Evolutionary conservation across 2,888 invertebrate genomes (phyloP).

Genomic region (Mythimna albipuncta): DNA sequence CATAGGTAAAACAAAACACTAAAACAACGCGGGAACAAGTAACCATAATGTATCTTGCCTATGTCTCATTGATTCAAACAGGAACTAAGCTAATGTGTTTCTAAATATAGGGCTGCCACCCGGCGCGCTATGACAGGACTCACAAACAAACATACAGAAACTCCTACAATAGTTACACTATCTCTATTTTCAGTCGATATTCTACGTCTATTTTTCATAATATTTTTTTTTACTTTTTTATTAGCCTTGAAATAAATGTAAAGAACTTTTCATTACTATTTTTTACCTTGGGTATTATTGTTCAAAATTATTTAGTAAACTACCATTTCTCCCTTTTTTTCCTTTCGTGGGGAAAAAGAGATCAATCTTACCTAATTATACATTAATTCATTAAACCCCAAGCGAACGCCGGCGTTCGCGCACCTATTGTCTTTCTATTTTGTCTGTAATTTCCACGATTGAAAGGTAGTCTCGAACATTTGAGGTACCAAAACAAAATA

Average conservation of each 20-base stretch:
- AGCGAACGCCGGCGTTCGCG: too few species aligned
- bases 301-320: too few species aligned
- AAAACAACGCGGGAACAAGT: conserved; percentile 32
- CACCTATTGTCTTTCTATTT: too few species aligned
- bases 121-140: conserved; percentile 68
- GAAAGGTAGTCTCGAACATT: too few species aligned
- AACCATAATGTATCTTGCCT: conserved; percentile 45
- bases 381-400: too few species aligned
- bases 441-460: too few species aligned
- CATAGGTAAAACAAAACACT: conserved; percentile 4
- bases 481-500: too few species aligned
- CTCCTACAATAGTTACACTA: conserved; percentile 51
- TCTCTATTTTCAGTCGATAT: conserved; percentile 21
- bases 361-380: too few species aligned
- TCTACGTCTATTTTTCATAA: background rate
- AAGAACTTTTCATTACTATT: too few species aligned
- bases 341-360: too few species aligned
- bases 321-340: too few species aligned
- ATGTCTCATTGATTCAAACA: conserved; percentile 63
- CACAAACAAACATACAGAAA: conserved; percentile 65
- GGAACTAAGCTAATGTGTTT: conserved; percentile 76
- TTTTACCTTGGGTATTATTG: too few species aligned
- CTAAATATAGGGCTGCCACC: conserved; percentile 74
- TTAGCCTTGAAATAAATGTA: background rate
- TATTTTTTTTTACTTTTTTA: background rate